Base-by-base conservation (phyloP, 1,140 invertebrate genomes). In the Sarcophaga bullata region DNA sequence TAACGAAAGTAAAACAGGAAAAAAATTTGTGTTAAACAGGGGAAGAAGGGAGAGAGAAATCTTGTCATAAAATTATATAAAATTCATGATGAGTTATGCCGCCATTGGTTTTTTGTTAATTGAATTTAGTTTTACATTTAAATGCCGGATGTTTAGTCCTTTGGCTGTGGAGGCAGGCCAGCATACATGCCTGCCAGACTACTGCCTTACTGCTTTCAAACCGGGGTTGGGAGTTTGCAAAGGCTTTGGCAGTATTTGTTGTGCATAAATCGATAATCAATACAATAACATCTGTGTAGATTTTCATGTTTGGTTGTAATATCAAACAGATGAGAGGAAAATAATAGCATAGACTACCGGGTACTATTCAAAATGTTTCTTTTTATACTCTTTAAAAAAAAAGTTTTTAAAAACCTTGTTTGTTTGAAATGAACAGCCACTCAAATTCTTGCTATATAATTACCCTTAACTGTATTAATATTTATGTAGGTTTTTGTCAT, bases 51-150 rank as follows among this genome's bases (percentile, higher is more conserved):
- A 58, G 15, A 13, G 13, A 13, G 3, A 13, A 58, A 58, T 58
- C 10, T 58, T 58, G 54, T 58, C 54, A 58, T 58, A 58, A 58
- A 58, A 58, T 58, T 58, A 7, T 58, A n/a, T 58, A 37, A 37
- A 37, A 58, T 58, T 58, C n/a, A n/a, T 58, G 13, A 58, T 58
- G 54, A 58, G 15, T 58, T 58, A 58, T n/a, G 15, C 13, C 13
- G 15, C 3, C n/a, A 0, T 58, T n/a, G 52, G 8, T 13, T 58
- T 19, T 68, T 62, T 68, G 62, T 68, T 68, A 68, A 68, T 68
- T 68, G 62, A 68, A 68, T 68, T 68, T 68, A 68, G 62, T 68
- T 68, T 68, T 68, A 68, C n/a, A 68, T 68, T 68, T 25, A 68
- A 68, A 68, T 68, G 17, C 62, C 62, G 62, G 62, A 68, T 68